Percentiles rank a stretch among this genome's conserved stretches.
phyloP scores from a whole-genome alignment of 1,140 invertebrate genomes.

The Anastatus disparis region DNA sequence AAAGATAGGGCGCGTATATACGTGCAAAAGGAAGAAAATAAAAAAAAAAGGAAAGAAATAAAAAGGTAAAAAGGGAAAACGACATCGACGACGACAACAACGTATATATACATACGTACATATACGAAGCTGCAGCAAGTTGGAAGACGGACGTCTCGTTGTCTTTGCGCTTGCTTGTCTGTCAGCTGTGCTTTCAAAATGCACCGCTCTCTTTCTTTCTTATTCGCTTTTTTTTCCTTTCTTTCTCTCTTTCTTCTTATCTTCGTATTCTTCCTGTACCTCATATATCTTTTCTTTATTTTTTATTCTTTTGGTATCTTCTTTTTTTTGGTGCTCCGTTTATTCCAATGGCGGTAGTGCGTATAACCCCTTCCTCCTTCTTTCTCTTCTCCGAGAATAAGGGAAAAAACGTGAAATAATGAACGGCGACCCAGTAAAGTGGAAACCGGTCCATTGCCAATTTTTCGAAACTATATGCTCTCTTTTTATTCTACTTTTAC shows the following conservation, averaged over 20 bases:
- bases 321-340: too few species aligned
- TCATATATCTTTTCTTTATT: constrained; percentile 29
- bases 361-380: constrained; percentile 45
- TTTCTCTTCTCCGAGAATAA: constrained; percentile 40
- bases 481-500: constrained; percentile 42
- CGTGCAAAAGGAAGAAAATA: not conserved
- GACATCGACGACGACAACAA: constrained; percentile 10
- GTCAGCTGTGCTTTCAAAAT: constrained; percentile 57
- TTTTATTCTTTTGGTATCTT: too few species aligned
- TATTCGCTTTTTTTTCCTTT: not conserved
- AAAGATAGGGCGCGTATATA: not conserved
- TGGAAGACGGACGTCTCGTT: constrained; percentile 50
- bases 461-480: constrained; percentile 43
- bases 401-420: constrained; percentile 56
- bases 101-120: too few species aligned
- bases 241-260: constrained; percentile 33
- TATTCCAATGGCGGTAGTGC: too few species aligned
- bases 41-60: constrained; percentile 30
- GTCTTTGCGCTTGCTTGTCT: constrained; percentile 53
- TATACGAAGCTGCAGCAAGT: constrained; percentile 40
- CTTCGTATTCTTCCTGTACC: constrained; percentile 34
- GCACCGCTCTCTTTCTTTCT: constrained; percentile 38
- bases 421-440: constrained; percentile 46
- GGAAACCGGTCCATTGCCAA: constrained; percentile 48
- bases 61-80: constrained; percentile 30